Conservation (phyloP, 2,113 vertebrate species). For the Anolis carolinensis region DNA sequence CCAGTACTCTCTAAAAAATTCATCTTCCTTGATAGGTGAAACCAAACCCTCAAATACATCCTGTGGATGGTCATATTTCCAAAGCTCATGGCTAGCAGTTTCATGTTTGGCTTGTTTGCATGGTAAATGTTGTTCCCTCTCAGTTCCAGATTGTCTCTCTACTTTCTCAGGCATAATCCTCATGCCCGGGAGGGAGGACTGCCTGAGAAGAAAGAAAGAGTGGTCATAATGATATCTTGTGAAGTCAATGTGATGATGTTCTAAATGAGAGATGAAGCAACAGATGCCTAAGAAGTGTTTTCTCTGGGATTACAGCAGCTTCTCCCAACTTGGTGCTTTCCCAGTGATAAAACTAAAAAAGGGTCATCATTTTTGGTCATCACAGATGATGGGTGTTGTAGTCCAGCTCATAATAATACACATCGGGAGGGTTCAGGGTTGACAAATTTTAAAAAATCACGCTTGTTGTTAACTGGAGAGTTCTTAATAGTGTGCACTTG, state of each 20-base stretch:
- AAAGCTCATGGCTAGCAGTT: not conserved
- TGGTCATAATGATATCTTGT: too few relatives aligned
- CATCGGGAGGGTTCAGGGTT: not conserved
- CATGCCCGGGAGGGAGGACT: too few relatives aligned
- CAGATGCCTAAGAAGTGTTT: not conserved
- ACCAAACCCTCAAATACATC: constrained; percentile 87
- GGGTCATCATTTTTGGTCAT: not conserved
- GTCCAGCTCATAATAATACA: too few relatives aligned
- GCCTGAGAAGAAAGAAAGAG: too few relatives aligned
- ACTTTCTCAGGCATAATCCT: constrained; percentile 82
- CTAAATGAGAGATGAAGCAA: not conserved
- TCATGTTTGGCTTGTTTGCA: constrained; percentile 73
- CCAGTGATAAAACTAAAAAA: not conserved
- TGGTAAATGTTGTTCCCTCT: constrained; percentile 29
- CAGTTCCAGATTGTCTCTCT: constrained; percentile 45
- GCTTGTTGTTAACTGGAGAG: not conserved
- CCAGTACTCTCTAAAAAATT: constrained; percentile 89
- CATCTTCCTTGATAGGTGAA: constrained; percentile 77
- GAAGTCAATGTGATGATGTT: not conserved
- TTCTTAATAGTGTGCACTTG: not conserved
- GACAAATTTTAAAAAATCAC: not conserved
- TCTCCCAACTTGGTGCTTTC: not conserved
- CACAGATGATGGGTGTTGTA: too few relatives aligned
- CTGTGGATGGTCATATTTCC: constrained; percentile 78
- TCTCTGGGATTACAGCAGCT: not conserved